Base-by-base conservation (phyloP, 92 coral and sea anemone genomes). In the Phymanthus crucifer region DNA sequence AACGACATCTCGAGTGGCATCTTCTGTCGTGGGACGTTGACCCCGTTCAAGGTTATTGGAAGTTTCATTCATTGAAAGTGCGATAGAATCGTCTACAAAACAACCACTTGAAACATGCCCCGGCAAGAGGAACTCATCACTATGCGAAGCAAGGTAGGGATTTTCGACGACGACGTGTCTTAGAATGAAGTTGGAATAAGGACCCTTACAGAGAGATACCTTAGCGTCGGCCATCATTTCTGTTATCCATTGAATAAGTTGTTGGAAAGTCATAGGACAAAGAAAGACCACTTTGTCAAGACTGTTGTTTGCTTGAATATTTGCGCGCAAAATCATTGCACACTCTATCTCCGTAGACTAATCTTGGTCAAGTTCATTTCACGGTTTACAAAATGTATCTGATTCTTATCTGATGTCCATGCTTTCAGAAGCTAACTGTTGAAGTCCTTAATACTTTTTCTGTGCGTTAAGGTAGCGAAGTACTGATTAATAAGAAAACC, bases 1-100 rank as follows among this genome's bases (percentile, higher is more conserved):
- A 70, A 38, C 37, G 40, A n/a, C 40, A 32, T 17, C 19, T 47
- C 40, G 16, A 34, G 67, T 52, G 23, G 79, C 3, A 35, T 66
- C 36, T 14, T 70, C 71, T 32, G 35, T 77, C 21, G 32, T 24
- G 23, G 72, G 32, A 69, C 81, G 65, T 77, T 77, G 81, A 77
- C 81, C 81, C 48, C 81, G 40, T 77, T 23, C 40, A 77, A 32
- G 81, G 46, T 64, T 52, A 75, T 64, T 61, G 48, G 32, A 77
- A 61, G 72, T 6, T 65, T 77, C 56, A 37, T 77, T 38, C 37
- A 64, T 47, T 35, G 72, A 71, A 71, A 32, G 50, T 27, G 47
- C 70, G 80, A 57, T 54, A 76, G 50, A 57, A 76, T 74, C 66
- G 78, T 74, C 38, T 74, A 66, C 3, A 11, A 33, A 74, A 31